These are phyloP conservation scores for Scomber colias DNA, from an alignment of 2,113 vertebrate species.

Conservation along the genomic window DNA sequence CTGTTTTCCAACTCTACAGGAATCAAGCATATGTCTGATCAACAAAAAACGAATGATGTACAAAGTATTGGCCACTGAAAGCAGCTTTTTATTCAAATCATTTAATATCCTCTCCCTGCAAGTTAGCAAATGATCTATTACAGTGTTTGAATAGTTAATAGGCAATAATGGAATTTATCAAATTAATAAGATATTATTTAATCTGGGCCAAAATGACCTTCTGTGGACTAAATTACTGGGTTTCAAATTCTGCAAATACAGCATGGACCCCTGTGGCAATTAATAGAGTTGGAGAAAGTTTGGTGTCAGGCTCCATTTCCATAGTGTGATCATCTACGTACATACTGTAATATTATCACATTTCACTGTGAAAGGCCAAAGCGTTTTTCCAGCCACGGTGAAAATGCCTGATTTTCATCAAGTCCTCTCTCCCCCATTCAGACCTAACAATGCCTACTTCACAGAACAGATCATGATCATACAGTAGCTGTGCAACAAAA, in stretches of 20 bases:
- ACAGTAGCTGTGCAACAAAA: conserved; percentile 61
- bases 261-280: conserved; percentile 32
- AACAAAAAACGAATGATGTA: background rate
- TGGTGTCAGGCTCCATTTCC: conserved; percentile 41
- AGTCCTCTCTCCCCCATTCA: conserved; percentile 34
- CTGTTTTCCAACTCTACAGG: background rate
- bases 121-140: conserved; percentile 60
- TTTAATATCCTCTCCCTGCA: conserved; percentile 38
- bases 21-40: background rate
- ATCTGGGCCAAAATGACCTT: conserved; percentile 48
- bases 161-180: conserved; percentile 59
- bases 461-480: conserved; percentile 49
- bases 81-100: conserved; percentile 31
- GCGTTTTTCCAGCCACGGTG: conserved; percentile 47
- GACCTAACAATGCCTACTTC: conserved; percentile 57
- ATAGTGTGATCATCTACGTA: conserved; percentile 60
- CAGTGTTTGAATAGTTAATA: conserved; percentile 64
- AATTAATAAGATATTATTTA: conserved; percentile 53
- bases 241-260: conserved; percentile 48
- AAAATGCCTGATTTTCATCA: conserved; percentile 64
- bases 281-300: conserved; percentile 52
- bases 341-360: conserved; percentile 68
- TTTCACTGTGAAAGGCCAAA: conserved; percentile 62
- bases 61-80: conserved; percentile 16
- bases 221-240: conserved; percentile 38